A percentile compares a stretch with the other conserved stretches of the same genome.
phyloP scores from a whole-genome alignment of 2,113 vertebrate species.

The Poicephalus meyeri region DNA sequence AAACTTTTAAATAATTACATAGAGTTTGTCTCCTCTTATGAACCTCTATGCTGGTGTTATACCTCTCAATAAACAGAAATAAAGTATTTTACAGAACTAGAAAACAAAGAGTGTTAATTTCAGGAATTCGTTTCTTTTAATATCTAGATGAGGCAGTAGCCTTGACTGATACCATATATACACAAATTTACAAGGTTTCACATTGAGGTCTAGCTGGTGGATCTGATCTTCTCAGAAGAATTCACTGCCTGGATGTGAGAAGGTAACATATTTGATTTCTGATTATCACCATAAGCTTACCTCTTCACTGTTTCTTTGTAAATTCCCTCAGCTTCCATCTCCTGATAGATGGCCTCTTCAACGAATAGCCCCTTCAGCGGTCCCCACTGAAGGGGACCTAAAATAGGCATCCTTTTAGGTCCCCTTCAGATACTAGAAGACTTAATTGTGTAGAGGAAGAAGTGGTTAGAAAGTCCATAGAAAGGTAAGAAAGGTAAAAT shows the following conservation, averaged over 20 bases:
- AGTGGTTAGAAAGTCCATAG: not conserved
- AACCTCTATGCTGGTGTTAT: not conserved
- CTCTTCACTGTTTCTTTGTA: not conserved
- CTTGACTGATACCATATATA: not conserved
- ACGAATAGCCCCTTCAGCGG: not conserved
- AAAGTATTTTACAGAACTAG: not conserved
- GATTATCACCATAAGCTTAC: not conserved
- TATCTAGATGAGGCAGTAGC: not conserved
- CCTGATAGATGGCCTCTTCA: not conserved
- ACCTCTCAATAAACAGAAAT: not conserved
- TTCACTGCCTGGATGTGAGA: not conserved
- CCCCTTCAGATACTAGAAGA: not conserved
- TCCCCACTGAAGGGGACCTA: not conserved
- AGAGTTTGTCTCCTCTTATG: not conserved
- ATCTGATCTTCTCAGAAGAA: not conserved
- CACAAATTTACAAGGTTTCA: not conserved
- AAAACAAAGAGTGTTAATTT: not conserved
- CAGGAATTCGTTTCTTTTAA: not conserved
- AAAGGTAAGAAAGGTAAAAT: not conserved
- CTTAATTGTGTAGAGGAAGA: not conserved
- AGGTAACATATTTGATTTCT: not conserved
- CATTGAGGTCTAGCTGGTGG: not conserved
- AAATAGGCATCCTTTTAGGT: not conserved
- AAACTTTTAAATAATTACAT: not conserved
- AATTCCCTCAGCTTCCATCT: not conserved